Percentiles rank a stretch among this genome's conserved stretches.
Evolutionary conservation across 2,797 vertebrate species (phyloP).

Genomic region (Poecilia velifera): DNA sequence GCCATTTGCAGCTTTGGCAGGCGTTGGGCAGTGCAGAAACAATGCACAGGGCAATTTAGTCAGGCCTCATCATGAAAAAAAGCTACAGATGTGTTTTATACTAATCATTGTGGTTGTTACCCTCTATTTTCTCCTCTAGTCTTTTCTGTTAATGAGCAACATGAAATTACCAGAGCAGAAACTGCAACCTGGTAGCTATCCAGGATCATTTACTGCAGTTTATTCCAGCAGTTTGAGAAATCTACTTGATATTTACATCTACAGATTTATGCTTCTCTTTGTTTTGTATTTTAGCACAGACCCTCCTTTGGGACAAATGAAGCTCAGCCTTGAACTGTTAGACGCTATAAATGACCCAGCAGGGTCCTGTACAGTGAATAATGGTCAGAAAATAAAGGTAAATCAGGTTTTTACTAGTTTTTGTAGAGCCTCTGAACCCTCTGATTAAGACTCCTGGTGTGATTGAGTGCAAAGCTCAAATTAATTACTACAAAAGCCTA

Average conservation of each 20-base stretch:
- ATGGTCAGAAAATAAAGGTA: not conserved
- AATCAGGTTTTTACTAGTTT: not conserved
- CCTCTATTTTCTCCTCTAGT: constrained; percentile 36
- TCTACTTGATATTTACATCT: constrained; percentile 11
- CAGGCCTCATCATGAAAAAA: constrained; percentile 57
- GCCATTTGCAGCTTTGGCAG: constrained; percentile 57
- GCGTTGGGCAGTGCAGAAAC: constrained; percentile 44
- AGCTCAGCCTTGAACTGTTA: constrained; percentile 16
- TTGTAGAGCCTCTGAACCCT: not conserved
- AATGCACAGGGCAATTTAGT: constrained; percentile 61
- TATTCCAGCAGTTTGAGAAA: not conserved
- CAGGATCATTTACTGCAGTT: not conserved
- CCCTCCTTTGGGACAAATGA: constrained; percentile 23
- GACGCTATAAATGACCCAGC: not conserved
- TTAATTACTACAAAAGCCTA: not conserved
- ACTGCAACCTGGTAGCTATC: not conserved
- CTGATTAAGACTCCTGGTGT: not conserved
- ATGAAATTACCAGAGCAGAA: constrained; percentile 15
- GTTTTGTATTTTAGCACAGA: not conserved
- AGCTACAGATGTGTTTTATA: constrained; percentile 63
- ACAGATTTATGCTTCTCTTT: constrained; percentile 12
- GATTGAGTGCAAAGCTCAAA: not conserved
- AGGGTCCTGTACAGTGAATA: not conserved
- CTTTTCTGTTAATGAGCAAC: constrained; percentile 8
- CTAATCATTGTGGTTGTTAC: constrained; percentile 53